phyloP scores from a whole-genome alignment of 2,797 vertebrate species.

The Cryptoprocta ferox region DNA sequence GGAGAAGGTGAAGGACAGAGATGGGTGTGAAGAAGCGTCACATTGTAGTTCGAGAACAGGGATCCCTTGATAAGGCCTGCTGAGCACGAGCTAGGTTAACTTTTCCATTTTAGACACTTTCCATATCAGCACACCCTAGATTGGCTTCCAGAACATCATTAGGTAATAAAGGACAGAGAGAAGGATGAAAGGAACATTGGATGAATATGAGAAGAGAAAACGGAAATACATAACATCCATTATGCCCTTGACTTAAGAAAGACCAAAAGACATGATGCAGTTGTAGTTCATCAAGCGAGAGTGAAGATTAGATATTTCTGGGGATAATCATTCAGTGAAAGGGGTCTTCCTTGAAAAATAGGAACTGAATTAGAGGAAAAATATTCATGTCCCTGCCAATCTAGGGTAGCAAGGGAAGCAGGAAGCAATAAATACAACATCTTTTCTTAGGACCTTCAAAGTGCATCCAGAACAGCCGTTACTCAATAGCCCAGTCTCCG shows the following conservation, averaged over 20 bases:
- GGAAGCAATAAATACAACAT: background rate
- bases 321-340: background rate
- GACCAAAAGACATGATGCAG: background rate
- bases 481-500: slow-evolving; percentile 24
- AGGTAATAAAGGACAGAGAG: background rate
- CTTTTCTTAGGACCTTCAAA: background rate
- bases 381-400: background rate
- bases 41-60: fast-evolving
- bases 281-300: background rate
- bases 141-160: background rate
- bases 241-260: background rate
- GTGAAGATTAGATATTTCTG: background rate
- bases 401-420: background rate
- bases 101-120: background rate
- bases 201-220: background rate
- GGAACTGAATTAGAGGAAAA: background rate
- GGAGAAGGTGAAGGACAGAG: background rate
- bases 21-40: background rate
- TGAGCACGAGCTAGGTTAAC: background rate
- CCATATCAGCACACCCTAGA: background rate
- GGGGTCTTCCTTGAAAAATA: background rate
- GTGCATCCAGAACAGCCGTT: background rate
- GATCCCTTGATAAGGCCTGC: background rate
- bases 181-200: background rate
- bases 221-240: background rate